Evolutionary conservation across 2,888 invertebrate genomes (phyloP).

Genomic region (Drosophila picticornis): DNA sequence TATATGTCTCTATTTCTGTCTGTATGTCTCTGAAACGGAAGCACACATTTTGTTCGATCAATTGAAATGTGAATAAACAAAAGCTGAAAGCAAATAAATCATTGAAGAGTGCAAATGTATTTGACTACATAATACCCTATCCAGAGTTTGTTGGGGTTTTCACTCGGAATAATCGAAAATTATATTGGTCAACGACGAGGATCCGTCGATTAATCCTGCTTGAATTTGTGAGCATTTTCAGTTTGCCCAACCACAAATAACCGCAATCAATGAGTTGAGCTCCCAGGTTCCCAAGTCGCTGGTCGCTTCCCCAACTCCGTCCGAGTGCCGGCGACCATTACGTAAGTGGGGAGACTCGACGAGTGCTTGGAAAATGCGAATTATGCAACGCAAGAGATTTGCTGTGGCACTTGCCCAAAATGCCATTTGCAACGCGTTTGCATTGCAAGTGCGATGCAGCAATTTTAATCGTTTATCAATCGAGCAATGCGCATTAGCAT

Average conservation of each 20-base stretch:
- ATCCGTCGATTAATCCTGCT: background rate
- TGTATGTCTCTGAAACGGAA: conserved; percentile 56
- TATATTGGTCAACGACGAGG: background rate
- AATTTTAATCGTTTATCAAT: conserved; percentile 66
- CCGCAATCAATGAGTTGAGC: background rate
- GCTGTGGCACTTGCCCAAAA: background rate
- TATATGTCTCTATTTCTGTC: background rate
- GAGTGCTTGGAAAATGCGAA: background rate
- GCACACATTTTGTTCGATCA: conserved; percentile 67
- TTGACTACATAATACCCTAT: conserved; percentile 18
- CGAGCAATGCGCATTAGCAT: conserved; percentile 46
- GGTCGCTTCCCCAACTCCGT: background rate
- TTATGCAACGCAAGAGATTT: background rate
- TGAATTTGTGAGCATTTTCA: background rate
- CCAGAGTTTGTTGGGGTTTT: background rate
- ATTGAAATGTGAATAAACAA: conserved; percentile 64
- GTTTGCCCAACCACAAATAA: no score
- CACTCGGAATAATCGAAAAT: background rate
- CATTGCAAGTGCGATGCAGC: conserved; percentile 58
- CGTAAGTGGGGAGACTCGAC: background rate
- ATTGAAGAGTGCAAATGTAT: background rate
- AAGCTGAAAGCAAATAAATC: conserved; percentile 23
- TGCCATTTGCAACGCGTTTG: conserved; percentile 23
- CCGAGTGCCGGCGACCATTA: background rate
- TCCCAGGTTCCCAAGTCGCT: background rate